Evolutionary conservation across 2,113 vertebrate species (phyloP), one percentile per base, ranked within the genome.

Genomic region (Notothenia coriiceps): DNA sequence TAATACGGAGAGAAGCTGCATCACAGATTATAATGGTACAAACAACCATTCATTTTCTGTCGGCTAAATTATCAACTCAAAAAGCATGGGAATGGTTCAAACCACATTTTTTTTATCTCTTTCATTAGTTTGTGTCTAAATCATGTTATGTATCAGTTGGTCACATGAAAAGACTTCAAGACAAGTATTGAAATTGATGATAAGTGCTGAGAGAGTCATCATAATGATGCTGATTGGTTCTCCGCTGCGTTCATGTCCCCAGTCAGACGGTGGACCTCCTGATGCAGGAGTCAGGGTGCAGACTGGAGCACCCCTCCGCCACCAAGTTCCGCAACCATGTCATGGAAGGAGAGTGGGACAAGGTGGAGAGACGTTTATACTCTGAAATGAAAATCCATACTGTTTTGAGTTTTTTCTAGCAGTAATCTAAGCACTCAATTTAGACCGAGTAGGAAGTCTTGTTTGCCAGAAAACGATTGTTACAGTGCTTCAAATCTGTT

Each of bases 331-430:
- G 97, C 92, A 98, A 96, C 94, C 98, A 99, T 93, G 97, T 99
- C 86, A 97, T 98, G 96, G 97, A 98, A 95, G 98, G 97, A 94
- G 97, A 99, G 92, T 99, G 97, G 98, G 97, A 98, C 95, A 98
- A 99, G 97, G 98, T 99, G 96, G 17, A 25, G 6, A 3, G 4
- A 25, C n/a, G n/a, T 78, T 29, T 29, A 4, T 29, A 55, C 22
- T 72, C 25, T 65, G 20, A 13, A 40, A 35, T 54, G 2, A 11
- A 12, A 18, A 51, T 43, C 51, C 7, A 49, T 62, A n/a, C 14
- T 51, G 35, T 40, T 1, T 40, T 40, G 35, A 40, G 35, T 40
- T 40, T 40, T 10, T 25, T 15, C 35, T 15, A 50, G 17, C 47
- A 70, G 25, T 29, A 12, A 50, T 20, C 43, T 44, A 15, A 55